Evolutionary conservation across 2,888 invertebrate genomes (phyloP).

Genomic region (Zonitis immaculata): DNA sequence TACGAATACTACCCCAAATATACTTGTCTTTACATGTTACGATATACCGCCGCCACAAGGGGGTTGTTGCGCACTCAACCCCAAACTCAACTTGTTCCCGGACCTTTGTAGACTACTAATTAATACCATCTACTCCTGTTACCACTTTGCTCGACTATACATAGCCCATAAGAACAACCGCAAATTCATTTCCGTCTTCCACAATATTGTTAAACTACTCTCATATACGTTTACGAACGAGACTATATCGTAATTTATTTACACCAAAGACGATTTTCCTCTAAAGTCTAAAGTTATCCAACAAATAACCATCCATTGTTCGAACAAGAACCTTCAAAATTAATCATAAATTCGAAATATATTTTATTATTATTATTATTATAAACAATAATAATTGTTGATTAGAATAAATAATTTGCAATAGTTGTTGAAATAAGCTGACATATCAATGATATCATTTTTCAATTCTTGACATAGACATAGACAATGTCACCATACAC

Average conservation of each 20-base stretch:
- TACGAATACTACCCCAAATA: too few relatives aligned
- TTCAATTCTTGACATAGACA: not conserved
- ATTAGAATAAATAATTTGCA: too few relatives aligned
- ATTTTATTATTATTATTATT: too few relatives aligned
- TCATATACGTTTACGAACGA: too few relatives aligned
- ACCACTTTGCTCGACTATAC: conserved; percentile 5
- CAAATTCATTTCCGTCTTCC: conserved; percentile 4
- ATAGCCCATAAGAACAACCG: conserved; percentile 1
- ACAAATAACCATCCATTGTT: too few relatives aligned
- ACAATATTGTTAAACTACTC: not conserved
- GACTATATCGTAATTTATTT: too few relatives aligned
- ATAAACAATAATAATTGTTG: too few relatives aligned
- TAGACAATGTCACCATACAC: not conserved
- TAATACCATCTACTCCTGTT: conserved; percentile 6
- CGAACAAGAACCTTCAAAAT: too few relatives aligned
- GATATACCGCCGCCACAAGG: conserved; percentile 4
- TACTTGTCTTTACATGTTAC: conserved; percentile 19
- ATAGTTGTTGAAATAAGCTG: not conserved
- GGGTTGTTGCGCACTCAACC: conserved; percentile 9
- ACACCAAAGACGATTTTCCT: not conserved
- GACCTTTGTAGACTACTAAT: conserved; percentile 5
- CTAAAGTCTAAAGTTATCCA: not conserved
- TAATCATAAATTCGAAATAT: too few relatives aligned
- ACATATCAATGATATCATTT: not conserved
- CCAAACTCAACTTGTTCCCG: not conserved